Conservation (phyloP, 1,140 invertebrate species). For the Drusus annulatus region DNA sequence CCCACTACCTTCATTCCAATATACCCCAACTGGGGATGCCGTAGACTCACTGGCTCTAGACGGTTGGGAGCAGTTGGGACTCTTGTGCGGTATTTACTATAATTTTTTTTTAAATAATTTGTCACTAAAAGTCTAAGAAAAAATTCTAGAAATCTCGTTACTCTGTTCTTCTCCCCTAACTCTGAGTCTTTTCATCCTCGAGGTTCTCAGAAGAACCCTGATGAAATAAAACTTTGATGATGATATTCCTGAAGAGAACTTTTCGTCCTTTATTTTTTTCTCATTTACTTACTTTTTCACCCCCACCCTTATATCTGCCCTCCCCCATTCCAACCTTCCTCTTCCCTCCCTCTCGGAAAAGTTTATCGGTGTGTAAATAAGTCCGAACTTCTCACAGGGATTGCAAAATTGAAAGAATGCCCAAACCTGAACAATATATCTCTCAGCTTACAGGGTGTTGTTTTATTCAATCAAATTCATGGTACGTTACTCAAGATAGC, state of each 20-base stretch:
- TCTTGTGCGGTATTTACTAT: too few species aligned
- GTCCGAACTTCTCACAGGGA: constrained; percentile 20
- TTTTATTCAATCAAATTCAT: too few species aligned
- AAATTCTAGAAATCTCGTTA: too few species aligned
- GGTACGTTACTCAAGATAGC: too few species aligned
- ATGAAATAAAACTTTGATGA: constrained; percentile 40
- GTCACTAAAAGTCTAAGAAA: too few species aligned
- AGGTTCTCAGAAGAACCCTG: background rate
- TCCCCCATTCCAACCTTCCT: background rate
- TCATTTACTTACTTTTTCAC: constrained; percentile 23
- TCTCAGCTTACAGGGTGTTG: too few species aligned
- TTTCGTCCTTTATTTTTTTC: constrained; percentile 28
- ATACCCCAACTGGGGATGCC: too few species aligned
- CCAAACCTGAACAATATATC: background rate
- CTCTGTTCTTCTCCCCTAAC: background rate
- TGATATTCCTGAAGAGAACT: constrained; percentile 17
- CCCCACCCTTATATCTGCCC: background rate
- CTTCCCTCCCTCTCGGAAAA: background rate
- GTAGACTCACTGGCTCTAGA: too few species aligned
- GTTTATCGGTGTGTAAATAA: constrained; percentile 36
- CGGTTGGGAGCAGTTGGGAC: too few species aligned
- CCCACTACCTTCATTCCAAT: too few species aligned
- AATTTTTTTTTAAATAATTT: too few species aligned
- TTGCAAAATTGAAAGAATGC: constrained; percentile 39
- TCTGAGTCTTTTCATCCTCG: too few species aligned